Evolutionary conservation across 2,888 invertebrate species (phyloP).

Genomic region (Malachius bipustulatus): DNA sequence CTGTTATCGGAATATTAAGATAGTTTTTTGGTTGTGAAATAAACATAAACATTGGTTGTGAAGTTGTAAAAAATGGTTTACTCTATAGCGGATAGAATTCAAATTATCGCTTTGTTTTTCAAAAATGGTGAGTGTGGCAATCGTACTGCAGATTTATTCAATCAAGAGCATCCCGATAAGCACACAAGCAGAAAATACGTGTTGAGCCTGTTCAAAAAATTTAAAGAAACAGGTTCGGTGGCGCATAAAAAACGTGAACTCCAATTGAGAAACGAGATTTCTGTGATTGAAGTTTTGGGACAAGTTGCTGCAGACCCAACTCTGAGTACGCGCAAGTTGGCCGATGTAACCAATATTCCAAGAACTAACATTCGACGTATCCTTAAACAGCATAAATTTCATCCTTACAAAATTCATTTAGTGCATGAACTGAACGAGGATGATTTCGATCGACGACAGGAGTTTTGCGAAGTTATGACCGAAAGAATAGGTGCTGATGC

Average conservation of each 20-base stretch:
- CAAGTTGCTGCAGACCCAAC: background rate
- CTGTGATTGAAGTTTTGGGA: background rate
- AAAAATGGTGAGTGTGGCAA: background rate
- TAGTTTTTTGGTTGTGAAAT: too few relatives aligned
- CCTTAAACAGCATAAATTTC: constrained; percentile 9
- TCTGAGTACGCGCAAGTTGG: background rate
- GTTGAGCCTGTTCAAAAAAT: background rate
- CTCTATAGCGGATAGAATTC: constrained; percentile 2
- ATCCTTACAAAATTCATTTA: constrained; percentile 16
- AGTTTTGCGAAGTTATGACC: constrained; percentile 16
- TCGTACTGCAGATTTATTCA: background rate
- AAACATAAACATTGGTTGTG: too few relatives aligned
- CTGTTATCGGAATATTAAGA: too few relatives aligned
- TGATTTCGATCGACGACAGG: constrained; percentile 17
- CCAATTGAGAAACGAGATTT: background rate
- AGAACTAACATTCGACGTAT: background rate
- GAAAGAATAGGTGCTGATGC: background rate
- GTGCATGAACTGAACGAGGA: constrained; percentile 15
- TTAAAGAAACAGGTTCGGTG: background rate
- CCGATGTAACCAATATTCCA: background rate
- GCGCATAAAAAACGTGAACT: background rate
- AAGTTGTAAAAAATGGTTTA: too few relatives aligned
- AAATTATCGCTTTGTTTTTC: constrained; percentile 1
- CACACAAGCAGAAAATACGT: constrained; percentile 4
- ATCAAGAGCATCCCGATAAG: constrained; percentile 1